Evolutionary conservation across 2,797 vertebrate genomes (phyloP).

Genomic region (Lycodopsis pacificus): DNA sequence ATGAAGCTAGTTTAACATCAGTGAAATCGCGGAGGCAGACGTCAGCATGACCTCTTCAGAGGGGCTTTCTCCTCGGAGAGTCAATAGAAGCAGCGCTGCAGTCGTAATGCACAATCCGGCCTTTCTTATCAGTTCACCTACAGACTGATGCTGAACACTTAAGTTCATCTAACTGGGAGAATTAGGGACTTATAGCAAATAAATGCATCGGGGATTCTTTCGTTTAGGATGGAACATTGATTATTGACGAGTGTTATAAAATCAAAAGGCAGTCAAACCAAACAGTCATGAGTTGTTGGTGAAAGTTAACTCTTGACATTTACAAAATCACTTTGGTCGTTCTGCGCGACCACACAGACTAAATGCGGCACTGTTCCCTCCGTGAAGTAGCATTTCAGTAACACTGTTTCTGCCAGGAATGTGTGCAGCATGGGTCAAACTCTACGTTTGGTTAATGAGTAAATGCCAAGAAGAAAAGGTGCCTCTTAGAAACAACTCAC

Average conservation of each 20-base stretch:
- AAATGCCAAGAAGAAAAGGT: slow-evolving; percentile 57
- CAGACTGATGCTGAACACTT: slow-evolving; percentile 22
- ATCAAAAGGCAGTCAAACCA: not conserved
- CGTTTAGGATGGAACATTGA: not conserved
- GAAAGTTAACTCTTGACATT: not conserved
- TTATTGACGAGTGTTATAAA: not conserved
- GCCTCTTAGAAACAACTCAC: slow-evolving; percentile 35
- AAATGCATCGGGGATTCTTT: not conserved
- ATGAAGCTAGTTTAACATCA: slow-evolving; percentile 47
- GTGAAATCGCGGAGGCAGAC: slow-evolving; percentile 19
- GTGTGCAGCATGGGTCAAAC: slow-evolving; percentile 73
- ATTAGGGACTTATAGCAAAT: slow-evolving; percentile 11
- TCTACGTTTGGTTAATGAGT: slow-evolving; percentile 81
- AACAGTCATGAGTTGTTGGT: slow-evolving; percentile 7
- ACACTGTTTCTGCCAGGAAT: slow-evolving; percentile 50
- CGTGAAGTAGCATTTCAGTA: slow-evolving; percentile 9
- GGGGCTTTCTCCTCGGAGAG: slow-evolving; percentile 64
- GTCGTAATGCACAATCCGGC: not conserved
- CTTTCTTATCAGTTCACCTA: slow-evolving; percentile 55
- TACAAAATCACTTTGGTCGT: not conserved
- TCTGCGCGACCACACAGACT: not conserved
- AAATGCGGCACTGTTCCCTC: not conserved
- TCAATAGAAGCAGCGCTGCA: slow-evolving; percentile 36
- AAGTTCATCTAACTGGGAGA: slow-evolving; percentile 4
- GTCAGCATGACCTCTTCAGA: slow-evolving; percentile 57